Conservation (phyloP, 2,113 vertebrate genomes). For the Plestiodon gilberti region DNA sequence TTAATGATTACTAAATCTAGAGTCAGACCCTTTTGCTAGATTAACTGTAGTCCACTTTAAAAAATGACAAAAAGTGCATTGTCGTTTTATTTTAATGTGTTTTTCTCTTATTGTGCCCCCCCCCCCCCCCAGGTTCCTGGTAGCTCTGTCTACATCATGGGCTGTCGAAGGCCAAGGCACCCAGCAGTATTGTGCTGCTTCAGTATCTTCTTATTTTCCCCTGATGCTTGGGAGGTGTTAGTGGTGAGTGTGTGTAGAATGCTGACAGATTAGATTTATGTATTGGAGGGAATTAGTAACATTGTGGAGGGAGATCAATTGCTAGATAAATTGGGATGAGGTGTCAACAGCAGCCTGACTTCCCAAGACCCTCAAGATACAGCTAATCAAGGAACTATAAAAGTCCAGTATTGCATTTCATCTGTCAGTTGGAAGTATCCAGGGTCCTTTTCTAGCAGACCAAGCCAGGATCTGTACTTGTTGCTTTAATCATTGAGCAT, state of each 20-base stretch:
- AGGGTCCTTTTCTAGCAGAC: neutral
- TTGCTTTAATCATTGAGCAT: slow-evolving; percentile 6
- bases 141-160: no score
- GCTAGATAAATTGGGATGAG: neutral
- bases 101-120: no score
- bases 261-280: neutral
- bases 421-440: neutral
- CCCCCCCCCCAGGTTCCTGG: no score
- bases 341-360: neutral
- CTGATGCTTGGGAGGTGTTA: neutral
- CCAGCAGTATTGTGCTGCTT: neutral
- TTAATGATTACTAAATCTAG: slow-evolving; percentile 27
- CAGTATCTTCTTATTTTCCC: neutral
- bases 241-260: neutral
- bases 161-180: no score
- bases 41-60: slow-evolving; percentile 24
- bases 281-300: neutral
- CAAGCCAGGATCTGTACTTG: neutral
- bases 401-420: neutral
- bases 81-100: neutral
- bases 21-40: neutral
- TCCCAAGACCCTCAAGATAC: neutral
- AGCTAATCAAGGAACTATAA: neutral
- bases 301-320: neutral
- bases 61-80: neutral